Evolutionary conservation across 2,113 vertebrate genomes (phyloP).

Genomic region (Tautogolabrus adspersus): DNA sequence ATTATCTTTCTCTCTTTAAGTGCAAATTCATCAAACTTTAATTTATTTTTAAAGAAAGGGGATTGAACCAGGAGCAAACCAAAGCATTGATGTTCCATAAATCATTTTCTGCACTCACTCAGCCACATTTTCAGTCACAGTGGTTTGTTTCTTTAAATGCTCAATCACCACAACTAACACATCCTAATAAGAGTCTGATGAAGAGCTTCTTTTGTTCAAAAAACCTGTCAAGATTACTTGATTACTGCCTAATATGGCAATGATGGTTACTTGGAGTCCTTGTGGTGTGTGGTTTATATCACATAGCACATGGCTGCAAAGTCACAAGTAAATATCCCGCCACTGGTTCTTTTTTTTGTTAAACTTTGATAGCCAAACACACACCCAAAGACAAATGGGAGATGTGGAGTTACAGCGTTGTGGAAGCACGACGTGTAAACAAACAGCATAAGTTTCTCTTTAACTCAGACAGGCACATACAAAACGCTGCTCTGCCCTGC

Average conservation of each 20-base stretch:
- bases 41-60: neutral
- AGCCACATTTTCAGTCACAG: conserved; percentile 48
- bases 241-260: conserved; percentile 51
- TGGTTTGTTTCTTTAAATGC: conserved; percentile 29
- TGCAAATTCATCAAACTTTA: neutral
- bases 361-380: no score
- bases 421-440: no score
- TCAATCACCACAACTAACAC: conserved; percentile 51
- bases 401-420: no score
- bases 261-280: neutral
- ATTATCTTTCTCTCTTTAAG: neutral
- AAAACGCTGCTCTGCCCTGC: no score
- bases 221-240: conserved; percentile 45
- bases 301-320: no score
- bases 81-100: conserved; percentile 51
- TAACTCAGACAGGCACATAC: no score
- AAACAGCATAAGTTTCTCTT: no score
- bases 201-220: conserved; percentile 51
- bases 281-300: neutral
- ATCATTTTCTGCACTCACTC: conserved; percentile 22
- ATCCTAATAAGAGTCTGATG: conserved; percentile 64
- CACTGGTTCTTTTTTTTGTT: no score
- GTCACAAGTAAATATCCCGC: no score
- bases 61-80: neutral
- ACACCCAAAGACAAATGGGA: no score